Evolutionary conservation across 1,140 invertebrate species (phyloP), one percentile per base, ranked within the genome.

Genomic region (Berghia stephanieae): DNA sequence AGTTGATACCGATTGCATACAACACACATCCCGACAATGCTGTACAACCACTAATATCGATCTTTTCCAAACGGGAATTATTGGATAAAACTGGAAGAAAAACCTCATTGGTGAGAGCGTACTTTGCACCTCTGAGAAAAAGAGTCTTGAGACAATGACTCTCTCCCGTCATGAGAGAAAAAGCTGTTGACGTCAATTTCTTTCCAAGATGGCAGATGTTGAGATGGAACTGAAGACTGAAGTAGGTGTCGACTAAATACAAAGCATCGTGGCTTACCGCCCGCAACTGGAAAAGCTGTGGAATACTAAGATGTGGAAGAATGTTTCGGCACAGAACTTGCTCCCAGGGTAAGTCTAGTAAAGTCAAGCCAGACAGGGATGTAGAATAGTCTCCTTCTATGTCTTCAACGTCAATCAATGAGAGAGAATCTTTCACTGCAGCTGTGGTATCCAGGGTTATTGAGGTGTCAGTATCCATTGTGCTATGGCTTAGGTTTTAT

Each of bases 1-100:
- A 87, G 68, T 83, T 80, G 1, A 78, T 76, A 1, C 86, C 85
- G 16, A 88, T 70, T 18, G 81, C 77, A 63, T 88, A 85, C 44
- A 89, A 49, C 77, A 74, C 80, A 13, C 63, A 49, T 71, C 88
- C 88, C 18, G 81, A 83, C 0, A 89, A 66, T 18, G 80, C 84
- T 40, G 82, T 79, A 80, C 88, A 89, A 40, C 82, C 81, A 6
- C 85, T 85, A 18, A 89, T 80, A 72, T 89, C 85, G 27, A 89
- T 60, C 57, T 75, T 79, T 24, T 82, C 40, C 31, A 89, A 78
- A 43, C 79, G 79, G 13, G 70, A 69, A 79, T 88, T 89, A 10
- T 71, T 79, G 18, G 80, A 66, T 10, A 90, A 77, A 18, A 90
- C 82, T 31, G 84, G 80, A 38, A 85, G 74, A 3, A 90, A 72